A percentile compares a stretch with the other conserved stretches of the same genome.
These are phyloP conservation scores for Zelostemma sp. DNA, from an alignment of 1,140 invertebrate species.

Conservation along the genomic window DNA sequence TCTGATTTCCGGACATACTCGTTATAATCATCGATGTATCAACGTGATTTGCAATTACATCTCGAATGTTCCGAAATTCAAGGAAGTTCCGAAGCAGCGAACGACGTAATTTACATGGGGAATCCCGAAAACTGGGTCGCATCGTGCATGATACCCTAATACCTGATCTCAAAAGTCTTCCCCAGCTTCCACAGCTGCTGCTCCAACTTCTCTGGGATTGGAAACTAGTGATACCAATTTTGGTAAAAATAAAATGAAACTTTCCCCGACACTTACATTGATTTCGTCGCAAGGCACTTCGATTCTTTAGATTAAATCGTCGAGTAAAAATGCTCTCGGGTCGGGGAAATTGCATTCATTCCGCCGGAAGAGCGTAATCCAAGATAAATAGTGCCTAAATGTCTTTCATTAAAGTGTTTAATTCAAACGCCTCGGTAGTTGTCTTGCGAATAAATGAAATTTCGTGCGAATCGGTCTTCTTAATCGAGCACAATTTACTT, in stretches of 20 bases:
- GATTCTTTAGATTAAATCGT: not conserved
- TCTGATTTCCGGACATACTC: conserved; percentile 37
- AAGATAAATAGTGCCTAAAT: conserved; percentile 35
- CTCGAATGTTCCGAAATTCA: conserved; percentile 23
- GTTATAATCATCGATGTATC: conserved; percentile 44
- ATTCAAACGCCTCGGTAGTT: conserved; percentile 43
- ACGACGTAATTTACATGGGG: conserved; percentile 36
- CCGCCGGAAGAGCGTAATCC: conserved; percentile 9
- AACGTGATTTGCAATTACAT: conserved; percentile 46
- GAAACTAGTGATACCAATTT: not conserved
- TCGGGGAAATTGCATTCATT: not conserved
- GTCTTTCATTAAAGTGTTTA: conserved; percentile 40
- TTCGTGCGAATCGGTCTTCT: conserved; percentile 37
- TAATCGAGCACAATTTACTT: conserved; percentile 46
- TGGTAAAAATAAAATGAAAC: not conserved
- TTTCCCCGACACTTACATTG: not conserved
- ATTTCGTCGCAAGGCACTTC: not conserved
- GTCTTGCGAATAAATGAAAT: conserved; percentile 42
- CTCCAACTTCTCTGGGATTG: conserved; percentile 11
- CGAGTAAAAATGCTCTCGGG: not conserved
- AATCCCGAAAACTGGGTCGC: conserved; percentile 32
- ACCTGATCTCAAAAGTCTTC: not conserved
- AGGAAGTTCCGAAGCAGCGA: conserved; percentile 27
- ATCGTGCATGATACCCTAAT: conserved; percentile 13
- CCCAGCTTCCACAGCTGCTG: not conserved